Percentiles rank a stretch among this genome's conserved stretches.
phyloP scores from a whole-genome alignment of 2,113 vertebrate genomes.

The Potamarius usumacintae region DNA sequence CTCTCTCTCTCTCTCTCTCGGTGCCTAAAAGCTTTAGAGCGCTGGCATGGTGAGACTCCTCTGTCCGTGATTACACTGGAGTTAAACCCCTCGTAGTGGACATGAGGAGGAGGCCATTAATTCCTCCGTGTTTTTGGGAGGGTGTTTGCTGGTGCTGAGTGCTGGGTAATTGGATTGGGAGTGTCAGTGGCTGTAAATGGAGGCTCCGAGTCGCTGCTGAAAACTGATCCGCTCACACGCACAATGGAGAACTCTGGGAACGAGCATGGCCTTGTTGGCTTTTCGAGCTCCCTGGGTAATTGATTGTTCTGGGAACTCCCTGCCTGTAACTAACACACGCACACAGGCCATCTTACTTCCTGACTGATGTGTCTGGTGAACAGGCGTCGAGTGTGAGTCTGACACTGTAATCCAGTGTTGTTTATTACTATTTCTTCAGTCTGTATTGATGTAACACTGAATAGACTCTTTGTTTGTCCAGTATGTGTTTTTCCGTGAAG shows the following conservation, averaged over 20 bases:
- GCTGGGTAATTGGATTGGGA: slow-evolving; percentile 44
- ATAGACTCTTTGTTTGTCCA: not conserved
- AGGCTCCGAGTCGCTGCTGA: slow-evolving; percentile 23
- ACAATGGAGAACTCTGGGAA: slow-evolving; percentile 35
- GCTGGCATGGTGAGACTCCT: not conserved
- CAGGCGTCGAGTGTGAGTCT: not conserved
- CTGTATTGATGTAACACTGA: not conserved
- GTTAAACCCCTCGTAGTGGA: slow-evolving; percentile 10
- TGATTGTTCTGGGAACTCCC: slow-evolving; percentile 29
- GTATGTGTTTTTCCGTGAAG: not conserved
- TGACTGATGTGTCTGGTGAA: slow-evolving; percentile 8
- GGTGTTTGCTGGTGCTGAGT: slow-evolving; percentile 34
- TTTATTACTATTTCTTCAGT: not conserved
- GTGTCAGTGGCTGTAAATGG: slow-evolving; percentile 28
- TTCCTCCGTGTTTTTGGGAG: slow-evolving; percentile 16
- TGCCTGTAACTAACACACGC: slow-evolving; percentile 19
- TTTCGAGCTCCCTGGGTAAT: slow-evolving; percentile 38
- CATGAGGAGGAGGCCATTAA: slow-evolving; percentile 28
- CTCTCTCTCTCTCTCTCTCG: not conserved
- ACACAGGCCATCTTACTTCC: not conserved
- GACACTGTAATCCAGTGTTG: not conserved
- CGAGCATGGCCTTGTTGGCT: slow-evolving; percentile 21
- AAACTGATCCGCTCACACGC: slow-evolving; percentile 20
- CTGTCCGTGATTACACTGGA: not conserved
- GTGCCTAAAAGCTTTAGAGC: not conserved